Evolutionary conservation across 2,888 invertebrate genomes (phyloP).

Genomic region (Nyleta sp.): DNA sequence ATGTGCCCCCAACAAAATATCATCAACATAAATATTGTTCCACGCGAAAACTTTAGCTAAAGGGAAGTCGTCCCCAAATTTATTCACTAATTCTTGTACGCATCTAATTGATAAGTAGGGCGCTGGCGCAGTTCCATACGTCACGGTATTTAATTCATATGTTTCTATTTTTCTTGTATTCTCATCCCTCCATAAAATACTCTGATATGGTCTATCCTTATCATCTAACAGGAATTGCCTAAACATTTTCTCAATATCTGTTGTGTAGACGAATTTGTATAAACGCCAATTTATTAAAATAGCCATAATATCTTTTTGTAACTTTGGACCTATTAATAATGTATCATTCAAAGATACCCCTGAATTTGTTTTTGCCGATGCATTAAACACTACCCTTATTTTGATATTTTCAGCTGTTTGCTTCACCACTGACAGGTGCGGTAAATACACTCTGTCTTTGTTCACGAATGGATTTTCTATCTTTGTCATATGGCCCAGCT

Average conservation of each 20-base stretch:
- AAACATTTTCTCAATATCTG: slow-evolving; percentile 13
- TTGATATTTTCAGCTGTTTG: background rate
- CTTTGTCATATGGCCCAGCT: background rate
- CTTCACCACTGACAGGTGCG: too few relatives aligned
- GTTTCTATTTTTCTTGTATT: too few relatives aligned
- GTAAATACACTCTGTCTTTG: too few relatives aligned
- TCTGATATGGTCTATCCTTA: background rate
- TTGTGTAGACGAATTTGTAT: background rate
- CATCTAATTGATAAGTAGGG: too few relatives aligned
- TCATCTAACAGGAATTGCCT: background rate
- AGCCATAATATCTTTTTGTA: background rate
- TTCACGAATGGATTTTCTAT: background rate
- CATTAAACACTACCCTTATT: slow-evolving; percentile 12
- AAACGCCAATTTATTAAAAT: background rate
- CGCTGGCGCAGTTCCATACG: too few relatives aligned
- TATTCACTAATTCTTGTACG: too few relatives aligned
- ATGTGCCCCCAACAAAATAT: too few relatives aligned
- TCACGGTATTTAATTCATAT: too few relatives aligned
- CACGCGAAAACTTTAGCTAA: too few relatives aligned
- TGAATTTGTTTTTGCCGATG: background rate
- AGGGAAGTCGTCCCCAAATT: too few relatives aligned
- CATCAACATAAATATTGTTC: too few relatives aligned
- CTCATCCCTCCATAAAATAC: background rate
- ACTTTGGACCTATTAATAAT: background rate
- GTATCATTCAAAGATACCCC: background rate